A percentile compares a stretch with the other conserved stretches of the same genome.
phyloP scores from a whole-genome alignment of 2,113 vertebrate genomes.

The Verasper variegatus region DNA sequence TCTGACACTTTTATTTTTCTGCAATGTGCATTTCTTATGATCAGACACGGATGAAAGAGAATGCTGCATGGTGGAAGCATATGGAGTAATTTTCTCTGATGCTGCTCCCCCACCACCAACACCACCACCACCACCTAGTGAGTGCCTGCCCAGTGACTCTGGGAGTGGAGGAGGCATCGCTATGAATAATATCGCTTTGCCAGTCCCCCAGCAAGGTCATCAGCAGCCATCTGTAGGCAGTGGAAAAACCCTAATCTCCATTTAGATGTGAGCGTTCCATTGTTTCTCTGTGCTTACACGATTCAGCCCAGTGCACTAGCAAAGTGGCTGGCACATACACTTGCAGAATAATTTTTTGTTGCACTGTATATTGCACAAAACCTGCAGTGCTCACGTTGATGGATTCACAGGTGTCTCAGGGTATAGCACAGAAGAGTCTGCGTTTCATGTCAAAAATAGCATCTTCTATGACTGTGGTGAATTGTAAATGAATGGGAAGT shows the following conservation, averaged over 20 bases:
- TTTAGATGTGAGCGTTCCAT: slow-evolving; percentile 44
- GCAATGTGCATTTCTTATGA: slow-evolving; percentile 10
- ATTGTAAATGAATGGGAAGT: slow-evolving; percentile 16
- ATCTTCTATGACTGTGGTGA: slow-evolving; percentile 18
- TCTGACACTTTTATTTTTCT: slow-evolving; percentile 15
- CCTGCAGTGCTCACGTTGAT: slow-evolving; percentile 8
- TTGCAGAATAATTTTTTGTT: background rate
- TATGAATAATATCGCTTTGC: slow-evolving; percentile 62
- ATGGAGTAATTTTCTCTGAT: slow-evolving; percentile 57
- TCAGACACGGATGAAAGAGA: slow-evolving; percentile 50
- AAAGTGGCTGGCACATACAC: slow-evolving; percentile 26
- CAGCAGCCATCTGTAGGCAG: slow-evolving; percentile 64
- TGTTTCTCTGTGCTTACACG: slow-evolving; percentile 39
- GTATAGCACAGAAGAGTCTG: background rate
- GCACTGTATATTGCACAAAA: background rate
- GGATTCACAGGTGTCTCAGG: slow-evolving; percentile 7
- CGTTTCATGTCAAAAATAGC: slow-evolving; percentile 33
- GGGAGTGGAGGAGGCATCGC: slow-evolving; percentile 46
- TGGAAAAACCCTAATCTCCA: slow-evolving; percentile 46
- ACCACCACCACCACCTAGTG: slow-evolving; percentile 26
- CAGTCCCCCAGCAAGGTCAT: slow-evolving; percentile 64
- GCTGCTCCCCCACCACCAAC: slow-evolving; percentile 12
- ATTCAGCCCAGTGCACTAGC: slow-evolving; percentile 39
- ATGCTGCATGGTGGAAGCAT: slow-evolving; percentile 57
- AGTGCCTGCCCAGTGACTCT: slow-evolving; percentile 31